These are phyloP conservation scores for Diprion similis DNA, from an alignment of 1,140 invertebrate genomes.

Conservation along the genomic window DNA sequence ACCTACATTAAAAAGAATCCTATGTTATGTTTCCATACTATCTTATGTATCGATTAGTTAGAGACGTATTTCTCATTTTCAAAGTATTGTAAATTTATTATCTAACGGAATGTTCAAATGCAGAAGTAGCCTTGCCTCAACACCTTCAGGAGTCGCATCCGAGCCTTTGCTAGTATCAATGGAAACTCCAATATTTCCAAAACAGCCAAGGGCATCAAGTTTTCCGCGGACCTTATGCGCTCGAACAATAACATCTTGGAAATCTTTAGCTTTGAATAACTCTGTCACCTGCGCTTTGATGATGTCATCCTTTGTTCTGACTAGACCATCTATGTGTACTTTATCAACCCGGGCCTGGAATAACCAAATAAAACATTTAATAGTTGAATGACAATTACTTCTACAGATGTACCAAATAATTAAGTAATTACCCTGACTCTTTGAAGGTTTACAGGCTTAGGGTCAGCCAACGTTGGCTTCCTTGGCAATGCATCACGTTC, in stretches of 20 bases:
- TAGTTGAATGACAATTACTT: conserved; percentile 2
- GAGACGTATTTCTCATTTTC: not conserved
- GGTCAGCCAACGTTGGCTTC: conserved; percentile 13
- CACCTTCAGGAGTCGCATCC: conserved; percentile 74
- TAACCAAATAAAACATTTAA: conserved; percentile 23
- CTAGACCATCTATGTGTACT: conserved; percentile 80
- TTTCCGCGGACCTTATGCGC: conserved; percentile 71
- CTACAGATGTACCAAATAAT: conserved; percentile 16
- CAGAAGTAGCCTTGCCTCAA: conserved; percentile 68
- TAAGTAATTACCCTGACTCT: conserved; percentile 39
- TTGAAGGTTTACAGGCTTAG: conserved; percentile 36
- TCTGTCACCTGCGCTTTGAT: conserved; percentile 75
- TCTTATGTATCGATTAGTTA: not conserved
- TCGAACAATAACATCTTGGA: conserved; percentile 69
- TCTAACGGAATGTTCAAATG: conserved; percentile 21
- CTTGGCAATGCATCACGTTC: conserved; percentile 22
- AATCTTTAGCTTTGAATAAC: conserved; percentile 74
- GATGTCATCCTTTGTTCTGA: conserved; percentile 85
- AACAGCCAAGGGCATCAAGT: conserved; percentile 81
- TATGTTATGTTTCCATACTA: conserved; percentile 13
- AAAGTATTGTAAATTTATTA: conserved; percentile 15
- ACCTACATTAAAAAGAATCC: conserved; percentile 63
- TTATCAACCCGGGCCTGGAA: conserved; percentile 77
- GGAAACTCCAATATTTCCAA: conserved; percentile 78
- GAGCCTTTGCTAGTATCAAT: conserved; percentile 84